Percentiles rank a stretch among this genome's conserved stretches.
Conservation (phyloP, 2,797 vertebrate genomes). For the Sphenodon punctatus region DNA sequence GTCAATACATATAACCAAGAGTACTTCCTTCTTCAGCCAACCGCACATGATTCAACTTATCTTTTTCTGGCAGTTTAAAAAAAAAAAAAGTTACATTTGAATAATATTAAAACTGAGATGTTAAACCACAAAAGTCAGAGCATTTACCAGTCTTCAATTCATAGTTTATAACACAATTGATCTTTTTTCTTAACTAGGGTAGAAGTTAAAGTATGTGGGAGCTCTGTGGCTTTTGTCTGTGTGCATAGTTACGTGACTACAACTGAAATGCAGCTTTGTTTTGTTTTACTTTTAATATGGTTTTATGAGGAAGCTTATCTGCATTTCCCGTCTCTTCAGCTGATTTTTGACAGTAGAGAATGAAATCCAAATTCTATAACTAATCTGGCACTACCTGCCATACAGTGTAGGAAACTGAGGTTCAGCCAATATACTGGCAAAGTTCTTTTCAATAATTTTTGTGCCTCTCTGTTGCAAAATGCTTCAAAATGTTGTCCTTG, state of each 20-base stretch:
- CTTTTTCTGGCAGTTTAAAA: conserved; percentile 60
- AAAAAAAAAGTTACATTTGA: conserved; percentile 41
- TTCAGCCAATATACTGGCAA: not conserved
- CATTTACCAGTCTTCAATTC: conserved; percentile 5
- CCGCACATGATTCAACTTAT: conserved; percentile 12
- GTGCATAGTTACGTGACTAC: conserved; percentile 23
- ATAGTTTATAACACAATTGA: not conserved
- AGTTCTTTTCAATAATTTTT: not conserved
- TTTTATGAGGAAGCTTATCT: conserved; percentile 10
- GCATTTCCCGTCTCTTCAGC: conserved; percentile 26
- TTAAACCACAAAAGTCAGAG: not conserved
- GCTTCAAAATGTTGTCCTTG: not conserved
- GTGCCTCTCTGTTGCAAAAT: not conserved
- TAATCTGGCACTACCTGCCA: no score
- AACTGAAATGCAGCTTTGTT: conserved; percentile 13
- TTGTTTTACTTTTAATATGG: not conserved
- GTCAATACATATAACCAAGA: conserved; percentile 43
- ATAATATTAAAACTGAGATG: not conserved
- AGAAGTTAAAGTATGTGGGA: conserved; percentile 16
- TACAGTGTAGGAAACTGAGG: not conserved
- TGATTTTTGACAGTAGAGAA: not conserved
- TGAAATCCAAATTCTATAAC: not conserved
- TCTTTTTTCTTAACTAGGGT: not conserved
- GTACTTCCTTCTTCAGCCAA: conserved; percentile 29
- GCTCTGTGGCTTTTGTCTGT: conserved; percentile 33